These are phyloP conservation scores for Knipowitschia caucasica DNA, from an alignment of 2,797 vertebrate genomes.

Conservation along the genomic window DNA sequence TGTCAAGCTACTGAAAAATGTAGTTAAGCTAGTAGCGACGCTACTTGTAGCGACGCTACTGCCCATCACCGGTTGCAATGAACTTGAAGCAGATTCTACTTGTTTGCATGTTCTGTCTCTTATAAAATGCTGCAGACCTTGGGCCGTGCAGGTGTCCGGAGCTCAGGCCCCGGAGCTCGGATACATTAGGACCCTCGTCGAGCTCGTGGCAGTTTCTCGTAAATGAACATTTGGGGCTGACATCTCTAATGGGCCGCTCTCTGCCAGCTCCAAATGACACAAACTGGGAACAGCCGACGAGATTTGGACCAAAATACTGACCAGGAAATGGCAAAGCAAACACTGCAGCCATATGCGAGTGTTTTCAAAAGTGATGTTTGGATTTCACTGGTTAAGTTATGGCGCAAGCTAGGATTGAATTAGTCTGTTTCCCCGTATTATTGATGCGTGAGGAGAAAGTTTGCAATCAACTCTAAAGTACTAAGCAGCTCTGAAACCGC, in stretches of 20 bases:
- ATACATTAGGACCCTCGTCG: neutral
- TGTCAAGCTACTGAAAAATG: too few species aligned
- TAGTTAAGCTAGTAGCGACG: too few species aligned
- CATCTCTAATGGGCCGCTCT: neutral
- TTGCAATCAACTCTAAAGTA: too few species aligned
- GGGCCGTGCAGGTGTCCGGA: neutral
- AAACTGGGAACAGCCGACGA: conserved; percentile 3
- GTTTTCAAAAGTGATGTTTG: neutral
- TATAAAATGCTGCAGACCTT: too few species aligned
- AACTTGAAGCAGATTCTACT: too few species aligned
- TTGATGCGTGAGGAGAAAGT: too few species aligned
- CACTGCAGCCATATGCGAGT: neutral
- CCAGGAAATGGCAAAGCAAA: neutral
- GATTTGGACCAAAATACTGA: neutral
- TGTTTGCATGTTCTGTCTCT: too few species aligned
- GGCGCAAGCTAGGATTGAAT: too few species aligned
- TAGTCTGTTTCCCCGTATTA: neutral
- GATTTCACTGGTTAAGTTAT: too few species aligned
- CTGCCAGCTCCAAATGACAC: conserved; percentile 7
- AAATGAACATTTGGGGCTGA: neutral
- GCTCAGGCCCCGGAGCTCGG: neutral
- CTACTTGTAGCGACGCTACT: too few species aligned
- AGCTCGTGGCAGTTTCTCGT: neutral
- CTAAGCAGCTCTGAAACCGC: too few species aligned
- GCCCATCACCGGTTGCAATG: too few species aligned